Evolutionary conservation across 2,113 vertebrate species (phyloP).

Genomic region (Nothoprocta perdicaria): DNA sequence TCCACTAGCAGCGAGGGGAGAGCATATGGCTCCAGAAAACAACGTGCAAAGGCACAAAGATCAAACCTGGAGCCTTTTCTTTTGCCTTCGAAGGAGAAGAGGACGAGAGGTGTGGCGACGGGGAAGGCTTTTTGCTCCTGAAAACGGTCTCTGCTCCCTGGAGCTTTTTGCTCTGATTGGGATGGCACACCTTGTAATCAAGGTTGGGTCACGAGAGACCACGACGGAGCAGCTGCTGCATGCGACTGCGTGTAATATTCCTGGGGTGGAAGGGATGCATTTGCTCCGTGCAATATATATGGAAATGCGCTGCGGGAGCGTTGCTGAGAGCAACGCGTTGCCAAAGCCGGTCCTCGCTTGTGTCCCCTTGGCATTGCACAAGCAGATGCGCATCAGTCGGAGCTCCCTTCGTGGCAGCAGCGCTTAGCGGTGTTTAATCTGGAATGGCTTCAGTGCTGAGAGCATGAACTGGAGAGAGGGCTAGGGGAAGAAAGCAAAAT

Average conservation of each 20-base stretch:
- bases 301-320: conserved; percentile 35
- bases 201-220: not conserved
- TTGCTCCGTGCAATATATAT: conserved; percentile 1
- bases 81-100: not conserved
- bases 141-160: not conserved
- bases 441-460: not conserved
- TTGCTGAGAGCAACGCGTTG: not conserved
- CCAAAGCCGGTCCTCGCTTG: not conserved
- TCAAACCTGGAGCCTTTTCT: not conserved
- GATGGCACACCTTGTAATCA: not conserved
- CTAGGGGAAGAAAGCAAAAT: not conserved
- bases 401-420: not conserved
- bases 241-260: not conserved
- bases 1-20: not conserved
- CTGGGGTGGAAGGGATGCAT: not conserved
- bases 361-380: no score
- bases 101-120: not conserved
- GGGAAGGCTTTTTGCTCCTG: not conserved
- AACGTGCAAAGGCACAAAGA: not conserved
- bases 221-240: conserved; percentile 33
- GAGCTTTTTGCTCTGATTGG: not conserved
- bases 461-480: not conserved
- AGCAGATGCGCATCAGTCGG: not conserved
- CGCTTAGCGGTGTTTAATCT: not conserved
- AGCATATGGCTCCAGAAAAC: not conserved